phyloP scores from a whole-genome alignment of 2,797 vertebrate species.

The Thalassophryne amazonica region DNA sequence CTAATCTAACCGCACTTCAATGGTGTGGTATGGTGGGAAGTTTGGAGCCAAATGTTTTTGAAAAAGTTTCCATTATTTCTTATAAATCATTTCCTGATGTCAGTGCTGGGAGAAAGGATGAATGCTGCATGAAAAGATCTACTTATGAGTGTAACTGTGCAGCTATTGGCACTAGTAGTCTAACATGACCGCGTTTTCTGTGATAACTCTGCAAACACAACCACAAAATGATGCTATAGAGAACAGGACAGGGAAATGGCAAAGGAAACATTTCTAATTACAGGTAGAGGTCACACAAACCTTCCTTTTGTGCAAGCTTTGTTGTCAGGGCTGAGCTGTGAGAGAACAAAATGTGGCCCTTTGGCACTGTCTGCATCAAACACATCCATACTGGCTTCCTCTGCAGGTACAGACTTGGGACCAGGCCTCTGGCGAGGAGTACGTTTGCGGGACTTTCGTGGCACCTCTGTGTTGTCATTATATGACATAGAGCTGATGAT shows the following conservation, averaged over 20 bases:
- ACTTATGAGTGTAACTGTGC: not conserved
- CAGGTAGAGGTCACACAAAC: constrained; percentile 49
- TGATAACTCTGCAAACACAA: not conserved
- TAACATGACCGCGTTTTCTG: no score
- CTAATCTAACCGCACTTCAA: constrained; percentile 58
- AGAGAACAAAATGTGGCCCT: constrained; percentile 98
- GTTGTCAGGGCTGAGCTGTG: constrained; percentile 93
- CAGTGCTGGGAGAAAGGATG: constrained; percentile 13
- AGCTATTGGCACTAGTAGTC: not conserved
- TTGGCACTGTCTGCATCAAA: constrained; percentile 99
- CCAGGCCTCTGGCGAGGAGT: constrained; percentile 97
- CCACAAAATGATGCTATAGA: not conserved
- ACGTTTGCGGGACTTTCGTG: constrained; percentile 97
- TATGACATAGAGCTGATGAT: constrained; percentile 93
- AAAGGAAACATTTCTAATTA: not conserved
- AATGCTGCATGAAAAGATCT: constrained; percentile 3
- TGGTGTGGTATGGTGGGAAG: constrained; percentile 44
- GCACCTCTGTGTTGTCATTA: constrained; percentile 99
- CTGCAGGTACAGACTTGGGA: constrained; percentile 83
- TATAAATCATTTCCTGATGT: constrained; percentile 31
- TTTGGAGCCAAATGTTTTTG: constrained; percentile 27
- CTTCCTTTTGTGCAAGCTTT: constrained; percentile 92
- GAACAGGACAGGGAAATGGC: not conserved
- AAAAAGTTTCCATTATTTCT: constrained; percentile 42
- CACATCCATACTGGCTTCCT: constrained; percentile 93